Evolutionary conservation across 2,113 vertebrate genomes (phyloP), one percentile per base, ranked within the genome.

Genomic region (Ceyx cyanopectus): DNA sequence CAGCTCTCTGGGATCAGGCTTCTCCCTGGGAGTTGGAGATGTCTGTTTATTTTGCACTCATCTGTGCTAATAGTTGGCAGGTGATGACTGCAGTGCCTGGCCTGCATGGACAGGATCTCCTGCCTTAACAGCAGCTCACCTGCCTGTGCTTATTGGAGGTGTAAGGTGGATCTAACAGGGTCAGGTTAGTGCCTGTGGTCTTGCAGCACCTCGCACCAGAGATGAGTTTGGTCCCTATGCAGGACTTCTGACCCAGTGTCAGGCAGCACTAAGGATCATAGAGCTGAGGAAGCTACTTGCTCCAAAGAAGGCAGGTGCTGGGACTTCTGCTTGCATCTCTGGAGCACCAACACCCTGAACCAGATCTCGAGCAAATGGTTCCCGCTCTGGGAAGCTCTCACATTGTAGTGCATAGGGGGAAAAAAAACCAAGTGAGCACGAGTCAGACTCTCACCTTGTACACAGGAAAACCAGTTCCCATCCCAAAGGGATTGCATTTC

Each of bases 61-160:
- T 53, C 17, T 26, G 18, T 24, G 13, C 24, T 75, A 19, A 20
- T 1, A 51, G 12, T 1, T 66, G 74, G 23, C 84, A 70, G 37
- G 51, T 53, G 56, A n/a, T 0, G 14, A 2, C 29, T 48, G 56
- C 34, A 20, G 43, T 3, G n/a, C 54, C 70, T 50, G 81, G 56
- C 32, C 53, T n/a, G 48, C 9, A 24, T 22, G 48, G 30, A 48
- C 53, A 46, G 92, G 37, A 81, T 46, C 9, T 5, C 11, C 58
- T 1, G 4, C 0, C 0, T 30, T n/a, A 8, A 0, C 0, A 1
- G 73, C 40, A 86, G 34, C 56, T 85, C 23, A 20, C 61, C 70
- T 29, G 9, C 19, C 66, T 4, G 0, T 29, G n/a, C 26, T 62
- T 56, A 16, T 1, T 6, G 9, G 61, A 48, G 54, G 50, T 58